A percentile compares a stretch with the other conserved stretches of the same genome.
These are phyloP conservation scores for Lycaon pictus DNA, from an alignment of 2,113 vertebrate species.

Conservation along the genomic window DNA sequence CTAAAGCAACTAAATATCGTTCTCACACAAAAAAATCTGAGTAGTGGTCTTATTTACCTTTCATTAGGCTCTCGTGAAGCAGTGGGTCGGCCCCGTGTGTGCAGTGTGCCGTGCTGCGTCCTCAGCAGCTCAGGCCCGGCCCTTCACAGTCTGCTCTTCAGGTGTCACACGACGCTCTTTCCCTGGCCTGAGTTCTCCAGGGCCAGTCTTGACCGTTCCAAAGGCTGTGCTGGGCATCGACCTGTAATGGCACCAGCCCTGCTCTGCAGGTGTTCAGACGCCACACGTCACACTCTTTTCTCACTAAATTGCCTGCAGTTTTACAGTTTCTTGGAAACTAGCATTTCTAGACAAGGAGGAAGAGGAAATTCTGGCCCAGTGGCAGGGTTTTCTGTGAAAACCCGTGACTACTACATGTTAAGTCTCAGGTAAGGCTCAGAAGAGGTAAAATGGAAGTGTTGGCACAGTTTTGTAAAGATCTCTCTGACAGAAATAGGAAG, in stretches of 20 bases:
- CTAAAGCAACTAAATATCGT: constrained; percentile 15
- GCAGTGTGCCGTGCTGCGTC: not conserved
- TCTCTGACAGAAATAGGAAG: not conserved
- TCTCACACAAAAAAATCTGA: not conserved
- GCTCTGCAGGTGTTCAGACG: too few species aligned
- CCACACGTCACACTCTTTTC: not conserved
- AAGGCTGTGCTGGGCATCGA: too few species aligned
- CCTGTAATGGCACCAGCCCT: not conserved
- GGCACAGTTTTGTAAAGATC: not conserved
- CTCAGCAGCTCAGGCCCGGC: not conserved
- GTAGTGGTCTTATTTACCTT: not conserved
- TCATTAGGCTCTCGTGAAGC: not conserved
- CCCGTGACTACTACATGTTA: not conserved
- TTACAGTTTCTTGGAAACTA: not conserved
- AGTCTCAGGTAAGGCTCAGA: not conserved
- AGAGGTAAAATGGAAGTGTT: not conserved
- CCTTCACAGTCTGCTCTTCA: not conserved
- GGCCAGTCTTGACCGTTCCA: too few species aligned
- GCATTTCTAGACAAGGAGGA: not conserved
- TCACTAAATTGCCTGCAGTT: not conserved
- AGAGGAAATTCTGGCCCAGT: not conserved
- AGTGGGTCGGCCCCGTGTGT: too few species aligned
- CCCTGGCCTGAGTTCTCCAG: not conserved
- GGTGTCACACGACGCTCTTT: not conserved
- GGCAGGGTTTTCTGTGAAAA: not conserved